Percentiles rank a stretch among this genome's conserved stretches.
These are phyloP conservation scores for Temnothorax rugatulus DNA, from an alignment of 2,888 invertebrate genomes.

Conservation along the genomic window DNA sequence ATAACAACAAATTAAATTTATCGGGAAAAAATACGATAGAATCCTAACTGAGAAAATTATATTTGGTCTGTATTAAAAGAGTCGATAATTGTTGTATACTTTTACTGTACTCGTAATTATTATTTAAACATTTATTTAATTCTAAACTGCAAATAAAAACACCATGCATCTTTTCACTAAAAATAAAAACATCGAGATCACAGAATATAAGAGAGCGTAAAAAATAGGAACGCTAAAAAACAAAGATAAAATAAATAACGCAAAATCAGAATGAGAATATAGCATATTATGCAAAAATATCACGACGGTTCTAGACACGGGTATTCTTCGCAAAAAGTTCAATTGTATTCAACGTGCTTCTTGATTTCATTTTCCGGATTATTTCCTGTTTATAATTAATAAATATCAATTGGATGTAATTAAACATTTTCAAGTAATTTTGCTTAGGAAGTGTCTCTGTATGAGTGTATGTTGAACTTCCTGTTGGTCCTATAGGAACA, in stretches of 20 bases:
- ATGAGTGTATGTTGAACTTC: background rate
- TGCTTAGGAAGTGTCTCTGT: background rate
- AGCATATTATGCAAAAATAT: background rate
- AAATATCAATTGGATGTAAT: background rate
- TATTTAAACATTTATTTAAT: slow-evolving; percentile 6
- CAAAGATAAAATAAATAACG: background rate
- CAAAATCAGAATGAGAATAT: background rate
- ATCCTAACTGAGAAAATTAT: slow-evolving; percentile 2
- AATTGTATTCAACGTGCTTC: background rate
- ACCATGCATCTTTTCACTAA: background rate
- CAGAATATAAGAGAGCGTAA: background rate
- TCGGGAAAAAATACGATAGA: background rate
- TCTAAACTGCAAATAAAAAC: background rate
- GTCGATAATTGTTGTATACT: background rate
- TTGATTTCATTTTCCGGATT: background rate
- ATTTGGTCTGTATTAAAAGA: background rate
- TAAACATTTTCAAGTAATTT: background rate
- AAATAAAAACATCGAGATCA: background rate
- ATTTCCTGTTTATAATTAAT: background rate
- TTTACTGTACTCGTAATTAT: background rate
- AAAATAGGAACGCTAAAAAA: background rate
- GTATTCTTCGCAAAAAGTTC: background rate
- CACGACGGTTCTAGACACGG: background rate
- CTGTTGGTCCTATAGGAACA: background rate
- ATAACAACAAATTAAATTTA: background rate